phyloP scores from a whole-genome alignment of 2,113 vertebrate genomes.

The Hypanus sabinus region DNA sequence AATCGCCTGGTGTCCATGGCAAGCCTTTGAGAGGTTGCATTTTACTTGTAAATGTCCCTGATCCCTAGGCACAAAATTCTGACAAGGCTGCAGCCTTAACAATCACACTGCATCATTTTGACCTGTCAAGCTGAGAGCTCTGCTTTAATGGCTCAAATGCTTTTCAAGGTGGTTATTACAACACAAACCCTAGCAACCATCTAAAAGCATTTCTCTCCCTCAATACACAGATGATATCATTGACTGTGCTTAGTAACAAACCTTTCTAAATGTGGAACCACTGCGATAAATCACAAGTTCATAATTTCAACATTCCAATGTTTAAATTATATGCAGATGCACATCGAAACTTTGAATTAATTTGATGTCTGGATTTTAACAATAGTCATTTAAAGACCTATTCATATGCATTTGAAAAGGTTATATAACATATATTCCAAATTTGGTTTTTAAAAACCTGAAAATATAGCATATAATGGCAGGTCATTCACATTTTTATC shows the following conservation, averaged over 20 bases:
- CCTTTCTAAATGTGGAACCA: background rate
- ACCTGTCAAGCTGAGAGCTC: background rate
- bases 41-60: background rate
- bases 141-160: background rate
- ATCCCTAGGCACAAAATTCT: background rate
- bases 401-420: background rate
- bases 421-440: background rate
- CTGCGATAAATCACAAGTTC: background rate
- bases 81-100: background rate
- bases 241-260: background rate
- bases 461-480: background rate
- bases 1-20: conserved; percentile 1
- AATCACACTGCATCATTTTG: background rate
- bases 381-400: background rate
- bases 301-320: background rate
- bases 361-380: background rate
- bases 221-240: background rate
- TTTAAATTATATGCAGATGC: background rate
- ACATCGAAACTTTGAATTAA: background rate
- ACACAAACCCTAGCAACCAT: background rate
- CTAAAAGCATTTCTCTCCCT: background rate
- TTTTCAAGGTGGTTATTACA: conserved; percentile 6
- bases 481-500: background rate
- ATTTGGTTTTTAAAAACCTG: background rate
- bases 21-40: background rate